Conservation (phyloP, 35 echinoderm and acorn worm species). For the Chiridota heheva region DNA sequence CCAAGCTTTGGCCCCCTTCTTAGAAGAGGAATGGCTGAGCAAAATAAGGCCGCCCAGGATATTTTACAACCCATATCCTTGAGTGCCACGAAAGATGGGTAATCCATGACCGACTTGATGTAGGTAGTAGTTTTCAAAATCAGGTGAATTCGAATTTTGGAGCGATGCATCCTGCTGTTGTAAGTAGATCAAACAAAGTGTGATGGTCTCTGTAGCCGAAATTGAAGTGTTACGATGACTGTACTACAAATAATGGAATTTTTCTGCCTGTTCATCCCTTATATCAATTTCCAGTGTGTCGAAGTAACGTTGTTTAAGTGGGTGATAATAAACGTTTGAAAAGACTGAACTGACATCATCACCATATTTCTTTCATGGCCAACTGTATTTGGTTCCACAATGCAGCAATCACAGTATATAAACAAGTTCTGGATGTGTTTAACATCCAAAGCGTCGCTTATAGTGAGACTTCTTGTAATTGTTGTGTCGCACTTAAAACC, state of each 20-base stretch:
- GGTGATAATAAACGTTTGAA: conserved; percentile 48
- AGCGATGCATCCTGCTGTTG: neutral
- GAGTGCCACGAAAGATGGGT: conserved; percentile 23
- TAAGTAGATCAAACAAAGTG: conserved; percentile 16
- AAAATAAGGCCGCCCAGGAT: conserved; percentile 59
- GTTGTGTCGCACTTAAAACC: conserved; percentile 14
- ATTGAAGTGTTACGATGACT: conserved; percentile 46
- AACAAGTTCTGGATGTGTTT: conserved; percentile 53
- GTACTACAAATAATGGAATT: conserved; percentile 56
- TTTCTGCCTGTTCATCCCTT: conserved; percentile 46
- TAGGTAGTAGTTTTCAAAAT: conserved; percentile 15
- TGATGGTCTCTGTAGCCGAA: conserved; percentile 42
- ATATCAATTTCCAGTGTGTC: conserved; percentile 63
- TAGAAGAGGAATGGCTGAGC: conserved; percentile 38
- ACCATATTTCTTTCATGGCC: conserved; percentile 25
- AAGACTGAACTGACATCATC: conserved; percentile 20
- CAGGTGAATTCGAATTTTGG: neutral
- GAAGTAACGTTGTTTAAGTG: conserved; percentile 50
- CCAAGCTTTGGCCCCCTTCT: conserved; percentile 63
- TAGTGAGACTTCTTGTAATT: neutral
- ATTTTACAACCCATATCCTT: conserved; percentile 47
- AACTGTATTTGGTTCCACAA: conserved; percentile 39
- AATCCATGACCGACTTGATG: conserved; percentile 1
- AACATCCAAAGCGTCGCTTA: conserved; percentile 30
- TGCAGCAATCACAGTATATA: conserved; percentile 53